Evolutionary conservation across 2,797 vertebrate species (phyloP).

Genomic region (Allenopithecus nigroviridis): DNA sequence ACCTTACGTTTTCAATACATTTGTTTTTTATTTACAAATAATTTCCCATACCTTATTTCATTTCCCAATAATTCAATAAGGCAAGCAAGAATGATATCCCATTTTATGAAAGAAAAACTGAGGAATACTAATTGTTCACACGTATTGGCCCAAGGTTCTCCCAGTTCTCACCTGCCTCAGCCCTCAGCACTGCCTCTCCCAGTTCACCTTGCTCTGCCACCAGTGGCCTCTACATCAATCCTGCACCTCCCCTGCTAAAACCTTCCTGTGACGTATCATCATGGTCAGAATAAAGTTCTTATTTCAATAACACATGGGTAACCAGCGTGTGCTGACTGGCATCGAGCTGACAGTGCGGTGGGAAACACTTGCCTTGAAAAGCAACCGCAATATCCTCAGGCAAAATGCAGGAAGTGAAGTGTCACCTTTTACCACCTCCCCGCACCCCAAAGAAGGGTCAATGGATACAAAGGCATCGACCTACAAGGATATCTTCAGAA

Average conservation of each 20-base stretch:
- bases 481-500: neutral
- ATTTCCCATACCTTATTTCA: neutral
- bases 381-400: neutral
- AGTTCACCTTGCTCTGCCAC: too few relatives aligned
- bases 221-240: neutral
- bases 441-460: neutral
- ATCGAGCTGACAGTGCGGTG: accelerated
- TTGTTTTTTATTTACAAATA: neutral
- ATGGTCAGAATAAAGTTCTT: neutral
- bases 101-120: neutral
- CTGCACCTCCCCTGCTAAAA: neutral
- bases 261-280: accelerated
- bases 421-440: too few relatives aligned
- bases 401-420: neutral
- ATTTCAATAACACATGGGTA: neutral
- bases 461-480: neutral
- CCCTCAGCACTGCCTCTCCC: neutral
- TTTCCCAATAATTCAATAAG: neutral
- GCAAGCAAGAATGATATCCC: neutral
- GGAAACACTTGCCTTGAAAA: neutral
- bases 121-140: neutral
- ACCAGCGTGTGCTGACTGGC: accelerated
- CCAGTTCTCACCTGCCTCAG: neutral
- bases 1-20: neutral
- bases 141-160: neutral